phyloP scores from a whole-genome alignment of 1,140 invertebrate genomes.

The Adoxophyes honmai region DNA sequence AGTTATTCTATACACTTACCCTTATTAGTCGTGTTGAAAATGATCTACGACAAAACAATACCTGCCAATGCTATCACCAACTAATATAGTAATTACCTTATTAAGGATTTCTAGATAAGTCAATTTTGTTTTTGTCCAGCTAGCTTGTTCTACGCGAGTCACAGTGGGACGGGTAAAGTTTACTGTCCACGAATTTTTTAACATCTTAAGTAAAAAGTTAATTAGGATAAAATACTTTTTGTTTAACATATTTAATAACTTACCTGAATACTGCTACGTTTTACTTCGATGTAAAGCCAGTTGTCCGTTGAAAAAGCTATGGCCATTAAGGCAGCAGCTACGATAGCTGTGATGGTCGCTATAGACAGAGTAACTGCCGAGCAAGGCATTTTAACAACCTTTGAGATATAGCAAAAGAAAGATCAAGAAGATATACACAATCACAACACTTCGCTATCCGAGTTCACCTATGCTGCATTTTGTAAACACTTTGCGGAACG shows the following conservation, averaged over 20 bases:
- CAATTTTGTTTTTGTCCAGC: too few species aligned
- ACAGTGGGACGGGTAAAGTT: too few species aligned
- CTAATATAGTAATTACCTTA: too few species aligned
- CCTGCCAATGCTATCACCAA: too few species aligned
- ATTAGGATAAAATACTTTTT: slow-evolving; percentile 11
- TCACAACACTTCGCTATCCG: slow-evolving; percentile 65
- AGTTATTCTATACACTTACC: too few species aligned
- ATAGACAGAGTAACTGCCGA: slow-evolving; percentile 95
- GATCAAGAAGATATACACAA: slow-evolving; percentile 56
- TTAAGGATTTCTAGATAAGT: too few species aligned
- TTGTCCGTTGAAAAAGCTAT: slow-evolving; percentile 97
- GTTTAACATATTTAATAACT: too few species aligned
- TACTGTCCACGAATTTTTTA: too few species aligned
- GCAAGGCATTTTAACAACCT: slow-evolving; percentile 89
- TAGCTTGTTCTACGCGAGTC: too few species aligned
- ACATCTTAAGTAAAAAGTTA: too few species aligned
- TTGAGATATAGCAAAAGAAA: slow-evolving; percentile 52
- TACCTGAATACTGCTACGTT: slow-evolving; percentile 91
- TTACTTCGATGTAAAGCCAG: slow-evolving; percentile 95
- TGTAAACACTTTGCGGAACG: slow-evolving; percentile 65
- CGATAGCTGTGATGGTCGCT: slow-evolving; percentile 95
- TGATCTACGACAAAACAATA: too few species aligned
- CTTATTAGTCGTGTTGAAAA: too few species aligned
- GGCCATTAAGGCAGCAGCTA: slow-evolving; percentile 92
- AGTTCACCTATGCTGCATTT: slow-evolving; percentile 76